Conservation (phyloP, 2,113 vertebrate genomes). For the Anser brachyrhynchus region DNA sequence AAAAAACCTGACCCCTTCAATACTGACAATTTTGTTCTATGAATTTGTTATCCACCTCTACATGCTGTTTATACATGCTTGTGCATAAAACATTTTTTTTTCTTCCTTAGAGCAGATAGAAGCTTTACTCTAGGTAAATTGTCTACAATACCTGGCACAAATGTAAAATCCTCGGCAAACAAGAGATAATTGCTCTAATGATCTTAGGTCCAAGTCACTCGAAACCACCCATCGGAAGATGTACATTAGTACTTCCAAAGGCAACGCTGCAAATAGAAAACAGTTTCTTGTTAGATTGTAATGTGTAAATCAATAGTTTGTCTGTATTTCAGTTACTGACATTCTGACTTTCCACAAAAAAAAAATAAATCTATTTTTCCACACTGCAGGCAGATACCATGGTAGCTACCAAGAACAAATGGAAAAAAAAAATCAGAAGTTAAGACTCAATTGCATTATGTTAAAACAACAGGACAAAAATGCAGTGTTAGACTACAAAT, state of each 20-base stretch:
- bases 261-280: conserved; percentile 81
- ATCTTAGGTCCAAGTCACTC: conserved; percentile 92
- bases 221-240: conserved; percentile 99
- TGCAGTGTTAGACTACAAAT: neutral
- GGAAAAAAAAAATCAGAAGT: neutral
- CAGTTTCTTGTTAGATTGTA: neutral
- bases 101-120: neutral
- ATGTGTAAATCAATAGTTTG: neutral
- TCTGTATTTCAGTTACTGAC: neutral
- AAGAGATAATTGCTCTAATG: conserved; percentile 92
- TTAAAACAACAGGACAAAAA: neutral
- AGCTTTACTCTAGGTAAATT: neutral
- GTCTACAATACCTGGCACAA: conserved; percentile 89
- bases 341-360: neutral
- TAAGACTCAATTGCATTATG: neutral
- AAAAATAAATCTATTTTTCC: neutral
- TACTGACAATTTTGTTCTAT: neutral
- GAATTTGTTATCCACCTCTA: neutral
- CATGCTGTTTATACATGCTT: neutral
- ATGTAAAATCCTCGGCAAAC: conserved; percentile 98
- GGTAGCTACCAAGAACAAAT: neutral
- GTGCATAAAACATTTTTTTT: neutral
- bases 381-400: neutral
- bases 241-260: conserved; percentile 96
- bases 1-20: neutral